Conservation (phyloP, 2,888 invertebrate genomes). For the Tuta absoluta region DNA sequence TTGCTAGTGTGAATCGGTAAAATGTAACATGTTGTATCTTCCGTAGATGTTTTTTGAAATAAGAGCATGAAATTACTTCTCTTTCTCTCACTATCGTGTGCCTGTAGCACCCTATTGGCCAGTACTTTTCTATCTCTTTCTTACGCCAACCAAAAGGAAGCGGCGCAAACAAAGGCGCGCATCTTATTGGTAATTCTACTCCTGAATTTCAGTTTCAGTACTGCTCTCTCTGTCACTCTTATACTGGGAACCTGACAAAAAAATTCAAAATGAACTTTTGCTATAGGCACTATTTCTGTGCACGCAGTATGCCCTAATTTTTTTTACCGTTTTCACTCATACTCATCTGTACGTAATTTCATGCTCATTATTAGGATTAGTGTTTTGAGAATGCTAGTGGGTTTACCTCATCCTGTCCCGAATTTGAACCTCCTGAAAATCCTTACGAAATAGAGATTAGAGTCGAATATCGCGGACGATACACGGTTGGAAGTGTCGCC, state of each 20-base stretch:
- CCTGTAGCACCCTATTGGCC: conserved; percentile 30
- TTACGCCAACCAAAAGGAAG: conserved; percentile 28
- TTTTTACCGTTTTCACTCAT: not conserved
- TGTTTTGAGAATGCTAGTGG: conserved; percentile 79
- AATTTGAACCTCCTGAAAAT: conserved; percentile 32
- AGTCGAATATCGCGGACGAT: conserved; percentile 19
- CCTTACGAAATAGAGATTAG: conserved; percentile 27
- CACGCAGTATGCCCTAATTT: conserved; percentile 9
- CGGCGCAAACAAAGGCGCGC: conserved; percentile 5
- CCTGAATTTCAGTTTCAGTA: conserved; percentile 5
- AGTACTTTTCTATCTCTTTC: conserved; percentile 25
- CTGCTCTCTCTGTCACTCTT: conserved; percentile 8
- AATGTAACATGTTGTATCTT: conserved; percentile 54
- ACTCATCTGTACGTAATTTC: conserved; percentile 63
- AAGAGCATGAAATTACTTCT: conserved; percentile 76
- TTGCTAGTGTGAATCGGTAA: conserved; percentile 79
- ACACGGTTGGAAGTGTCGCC: conserved; percentile 35
- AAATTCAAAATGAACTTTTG: not conserved
- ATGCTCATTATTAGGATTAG: conserved; percentile 75
- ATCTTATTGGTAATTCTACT: conserved; percentile 15
- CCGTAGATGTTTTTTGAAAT: conserved; percentile 60
- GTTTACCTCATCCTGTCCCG: conserved; percentile 56
- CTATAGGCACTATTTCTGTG: conserved; percentile 10
- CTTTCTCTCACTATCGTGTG: conserved; percentile 42
- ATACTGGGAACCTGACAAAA: not conserved